These are phyloP conservation scores for Sebastes itinus DNA, from an alignment of 2,797 vertebrate genomes.

Conservation along the genomic window DNA sequence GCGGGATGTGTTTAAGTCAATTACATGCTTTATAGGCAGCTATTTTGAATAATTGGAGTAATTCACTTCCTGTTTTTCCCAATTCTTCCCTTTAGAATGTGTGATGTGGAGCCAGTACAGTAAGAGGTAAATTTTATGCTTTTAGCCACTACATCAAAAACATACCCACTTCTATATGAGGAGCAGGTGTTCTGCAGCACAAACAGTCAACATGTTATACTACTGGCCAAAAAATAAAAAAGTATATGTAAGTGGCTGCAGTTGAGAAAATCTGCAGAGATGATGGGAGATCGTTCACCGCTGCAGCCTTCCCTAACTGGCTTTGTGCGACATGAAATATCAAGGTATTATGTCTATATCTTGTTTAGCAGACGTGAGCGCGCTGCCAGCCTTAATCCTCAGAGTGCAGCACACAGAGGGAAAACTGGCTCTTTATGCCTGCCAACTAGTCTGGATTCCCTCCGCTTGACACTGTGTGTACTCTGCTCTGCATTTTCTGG, in stretches of 20 bases:
- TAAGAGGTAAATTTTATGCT: slow-evolving; percentile 45
- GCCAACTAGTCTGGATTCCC: slow-evolving; percentile 70
- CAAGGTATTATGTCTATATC: slow-evolving; percentile 66
- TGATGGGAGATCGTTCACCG: slow-evolving; percentile 10
- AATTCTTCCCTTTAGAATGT: slow-evolving; percentile 39
- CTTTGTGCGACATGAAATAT: slow-evolving; percentile 42
- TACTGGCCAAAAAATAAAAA: neutral
- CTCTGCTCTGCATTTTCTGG: slow-evolving; percentile 40
- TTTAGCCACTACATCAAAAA: slow-evolving; percentile 32
- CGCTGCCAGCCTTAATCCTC: slow-evolving; percentile 66
- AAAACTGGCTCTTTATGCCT: slow-evolving; percentile 57
- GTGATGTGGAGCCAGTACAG: slow-evolving; percentile 47
- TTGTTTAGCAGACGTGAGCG: slow-evolving; percentile 62
- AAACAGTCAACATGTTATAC: neutral
- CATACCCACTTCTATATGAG: neutral
- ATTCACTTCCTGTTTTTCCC: slow-evolving; percentile 56
- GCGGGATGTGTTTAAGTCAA: slow-evolving; percentile 51
- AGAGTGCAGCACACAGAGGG: slow-evolving; percentile 49
- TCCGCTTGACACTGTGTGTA: slow-evolving; percentile 55
- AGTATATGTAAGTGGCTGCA: neutral
- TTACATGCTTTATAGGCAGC: slow-evolving; percentile 51
- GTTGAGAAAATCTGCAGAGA: neutral
- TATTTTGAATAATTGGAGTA: slow-evolving; percentile 47
- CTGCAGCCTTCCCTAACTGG: slow-evolving; percentile 7
- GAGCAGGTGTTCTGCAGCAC: slow-evolving; percentile 33